Evolutionary conservation across 1,140 invertebrate species (phyloP), one percentile per base, ranked within the genome.

Genomic region (Scaptodrosophila lebanonensis): DNA sequence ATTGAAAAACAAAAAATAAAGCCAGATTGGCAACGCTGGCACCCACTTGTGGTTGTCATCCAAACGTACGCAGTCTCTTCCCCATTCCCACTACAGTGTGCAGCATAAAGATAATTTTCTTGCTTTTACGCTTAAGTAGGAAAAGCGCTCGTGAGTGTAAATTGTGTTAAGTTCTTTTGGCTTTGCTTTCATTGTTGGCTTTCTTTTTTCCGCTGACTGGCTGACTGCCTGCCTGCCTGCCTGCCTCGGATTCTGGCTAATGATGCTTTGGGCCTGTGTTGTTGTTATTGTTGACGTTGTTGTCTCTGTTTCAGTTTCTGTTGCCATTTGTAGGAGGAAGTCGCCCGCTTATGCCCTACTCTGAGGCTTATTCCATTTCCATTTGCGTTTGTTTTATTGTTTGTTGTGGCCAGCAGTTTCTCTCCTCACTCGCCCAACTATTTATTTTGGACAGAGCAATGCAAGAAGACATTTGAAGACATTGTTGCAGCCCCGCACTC

Each of bases 101-200:
- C 15, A 18, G 13, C 11, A 29, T n/a, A 47, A 12, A 38, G 65
- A 61, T 69, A 57, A 70, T 76, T 76, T 66, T 76, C 49, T 49
- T 71, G 62, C 44, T 58, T 56, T 76, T 76, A 57, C 70, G 70
- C 66, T 76, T 59, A 66, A 67, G 72, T 61, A 45, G 72, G 73
- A 77, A 79, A 79, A 77, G 45, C 73, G 75, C 54, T 82, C 68
- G 75, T 57, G 73, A 77, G 73, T 82, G 73, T 77, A 77, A 77
- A 77, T 72, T 77, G 73, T 77, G 73, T 77, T 77, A 73, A 77
- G 73, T 79, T 82, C 75, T 77, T 77, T 73, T 57, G 75, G 73
- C 75, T 77, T 77, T 77, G 47, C 36, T 40, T 32, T 53, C 66
- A 35, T 32, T 29, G 32, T 17, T 67, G 56, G 65, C 75, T 77